phyloP scores from a whole-genome alignment of 2,797 vertebrate genomes.

The Alectoris magna region DNA sequence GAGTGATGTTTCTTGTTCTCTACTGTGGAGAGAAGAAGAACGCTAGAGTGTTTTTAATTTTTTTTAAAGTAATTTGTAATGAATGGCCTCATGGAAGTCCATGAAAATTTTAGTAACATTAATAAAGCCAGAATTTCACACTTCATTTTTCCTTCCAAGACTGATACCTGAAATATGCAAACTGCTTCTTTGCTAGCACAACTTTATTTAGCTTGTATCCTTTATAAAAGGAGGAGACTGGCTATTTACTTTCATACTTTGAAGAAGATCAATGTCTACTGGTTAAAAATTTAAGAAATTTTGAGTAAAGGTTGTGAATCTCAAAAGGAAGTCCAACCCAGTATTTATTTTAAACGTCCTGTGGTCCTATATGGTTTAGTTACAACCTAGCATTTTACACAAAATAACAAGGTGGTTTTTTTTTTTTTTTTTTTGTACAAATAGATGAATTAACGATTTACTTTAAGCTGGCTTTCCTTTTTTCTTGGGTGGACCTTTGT shows the following conservation, averaged over 20 bases:
- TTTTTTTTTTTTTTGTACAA: conserved; percentile 58
- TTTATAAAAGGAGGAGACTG: conserved; percentile 47
- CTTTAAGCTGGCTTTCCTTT: conserved; percentile 80
- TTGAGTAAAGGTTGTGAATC: conserved; percentile 39
- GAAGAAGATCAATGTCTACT: conserved; percentile 13
- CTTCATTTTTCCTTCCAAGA: neutral
- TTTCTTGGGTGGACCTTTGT: conserved; percentile 85
- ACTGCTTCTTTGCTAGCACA: conserved; percentile 10
- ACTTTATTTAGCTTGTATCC: neutral
- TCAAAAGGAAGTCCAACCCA: conserved; percentile 33
- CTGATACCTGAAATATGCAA: neutral
- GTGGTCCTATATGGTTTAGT: conserved; percentile 58
- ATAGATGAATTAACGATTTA: conserved; percentile 30
- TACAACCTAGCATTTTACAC: conserved; percentile 57
- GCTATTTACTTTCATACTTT: conserved; percentile 23
- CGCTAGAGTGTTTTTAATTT: neutral
- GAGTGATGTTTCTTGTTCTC: neutral
- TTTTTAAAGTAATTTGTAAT: neutral
- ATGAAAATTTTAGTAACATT: neutral
- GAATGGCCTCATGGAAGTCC: neutral
- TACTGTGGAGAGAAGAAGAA: neutral
- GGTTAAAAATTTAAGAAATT: conserved; percentile 55
- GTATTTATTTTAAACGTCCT: conserved; percentile 55
- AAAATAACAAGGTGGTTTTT: conserved; percentile 31
- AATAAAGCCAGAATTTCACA: neutral